Evolutionary conservation across 2,113 vertebrate species (phyloP), one percentile per base, ranked within the genome.

Genomic region (Muscicapa adusta): DNA sequence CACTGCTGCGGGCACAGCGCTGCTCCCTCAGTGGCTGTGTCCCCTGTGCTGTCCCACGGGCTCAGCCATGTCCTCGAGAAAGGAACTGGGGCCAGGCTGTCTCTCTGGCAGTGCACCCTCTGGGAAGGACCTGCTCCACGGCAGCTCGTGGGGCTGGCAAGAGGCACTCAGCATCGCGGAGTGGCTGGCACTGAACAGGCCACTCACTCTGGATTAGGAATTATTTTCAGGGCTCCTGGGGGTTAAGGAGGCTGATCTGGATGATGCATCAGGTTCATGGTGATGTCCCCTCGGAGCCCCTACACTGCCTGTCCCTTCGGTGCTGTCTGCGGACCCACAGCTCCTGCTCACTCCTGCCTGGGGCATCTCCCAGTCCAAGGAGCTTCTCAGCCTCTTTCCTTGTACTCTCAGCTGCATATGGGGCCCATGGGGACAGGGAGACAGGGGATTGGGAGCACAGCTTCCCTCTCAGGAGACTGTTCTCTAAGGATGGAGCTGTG

Each of bases 221-320:
- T 71, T 29, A 16, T 29, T n/a, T 67, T 51, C 2, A 42, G 33
- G 16, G 42, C 18, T 76, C 5, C 29, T 58, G 48, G 10, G 26
- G 5, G 2, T 34, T 77, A 60, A 26, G 24, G n/a, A 60, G 13
- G 34, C 26, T 78, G 18, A 20, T 28, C 31, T 71, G 73, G 45
- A 14, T 74, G 48, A 66, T 25, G 38, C 20, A 33, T 17, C 47
- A 48, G 60, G 56, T 13, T 42, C 24, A 22, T 6, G 57, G 38
- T 73, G 75, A 54, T 86, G 67, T 53, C 4, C 4, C 34, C 47
- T 28, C 5, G 28, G 38, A 91, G 60, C 12, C 26, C 20, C 0
- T 1, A 31, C n/a, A 7, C 18, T 62, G 45, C 51, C 29, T 0
- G 0, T 50, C 33, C 38, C 56, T 88, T 74, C 0, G 0, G 2